A percentile compares a stretch with the other conserved stretches of the same genome.
phyloP scores from a whole-genome alignment of 2,113 vertebrate genomes.

The Motacilla alba region DNA sequence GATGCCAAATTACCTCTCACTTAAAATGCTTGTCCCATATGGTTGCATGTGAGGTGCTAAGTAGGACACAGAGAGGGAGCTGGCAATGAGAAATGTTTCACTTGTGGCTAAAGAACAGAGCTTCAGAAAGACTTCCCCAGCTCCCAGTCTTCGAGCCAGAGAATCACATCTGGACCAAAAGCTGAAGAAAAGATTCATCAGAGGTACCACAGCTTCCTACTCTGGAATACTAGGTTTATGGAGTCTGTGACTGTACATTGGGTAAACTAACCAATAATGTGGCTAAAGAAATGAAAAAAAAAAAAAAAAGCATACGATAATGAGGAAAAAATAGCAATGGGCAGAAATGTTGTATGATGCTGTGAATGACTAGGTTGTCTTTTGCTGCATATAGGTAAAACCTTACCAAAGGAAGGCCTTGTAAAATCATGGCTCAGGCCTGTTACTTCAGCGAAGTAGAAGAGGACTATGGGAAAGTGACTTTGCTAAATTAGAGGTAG shows the following conservation, averaged over 20 bases:
- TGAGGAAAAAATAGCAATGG: background rate
- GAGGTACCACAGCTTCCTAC: background rate
- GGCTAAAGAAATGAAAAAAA: background rate
- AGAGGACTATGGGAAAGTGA: background rate
- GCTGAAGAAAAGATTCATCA: background rate
- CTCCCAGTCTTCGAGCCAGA: background rate
- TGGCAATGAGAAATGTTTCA: background rate
- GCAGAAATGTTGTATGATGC: background rate
- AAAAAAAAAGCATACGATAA: background rate
- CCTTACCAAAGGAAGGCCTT: background rate
- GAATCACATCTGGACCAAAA: background rate
- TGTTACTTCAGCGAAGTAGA: background rate
- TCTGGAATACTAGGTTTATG: background rate
- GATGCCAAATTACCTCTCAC: background rate
- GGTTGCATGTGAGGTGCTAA: background rate
- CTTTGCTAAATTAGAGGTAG: background rate
- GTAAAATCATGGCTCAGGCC: background rate
- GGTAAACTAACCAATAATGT: background rate
- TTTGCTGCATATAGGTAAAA: background rate
- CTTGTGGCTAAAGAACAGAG: fast-evolving
- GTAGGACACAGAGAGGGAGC: background rate
- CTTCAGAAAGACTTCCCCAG: background rate
- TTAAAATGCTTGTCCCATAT: background rate
- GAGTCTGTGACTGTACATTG: background rate
- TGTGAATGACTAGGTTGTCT: background rate